Percentiles rank a stretch among this genome's conserved stretches.
These are phyloP conservation scores for Lithophane socia DNA, from an alignment of 2,888 invertebrate genomes.

Conservation along the genomic window DNA sequence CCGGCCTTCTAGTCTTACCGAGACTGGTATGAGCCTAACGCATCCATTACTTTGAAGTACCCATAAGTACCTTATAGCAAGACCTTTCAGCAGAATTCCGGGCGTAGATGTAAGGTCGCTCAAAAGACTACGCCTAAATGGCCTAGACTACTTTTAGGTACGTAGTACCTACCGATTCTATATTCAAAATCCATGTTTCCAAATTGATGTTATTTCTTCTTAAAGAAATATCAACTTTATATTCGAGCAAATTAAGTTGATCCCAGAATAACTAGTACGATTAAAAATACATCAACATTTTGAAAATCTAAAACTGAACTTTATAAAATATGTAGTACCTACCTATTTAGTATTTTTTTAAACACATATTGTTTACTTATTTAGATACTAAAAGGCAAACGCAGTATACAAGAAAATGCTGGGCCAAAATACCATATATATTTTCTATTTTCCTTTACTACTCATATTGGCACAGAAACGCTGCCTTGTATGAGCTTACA, in stretches of 20 bases:
- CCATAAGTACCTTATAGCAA: not conserved
- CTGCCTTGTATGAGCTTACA: slow-evolving; percentile 22
- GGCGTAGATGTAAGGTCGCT: too few relatives aligned
- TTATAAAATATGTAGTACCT: too few relatives aligned
- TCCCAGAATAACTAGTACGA: not conserved
- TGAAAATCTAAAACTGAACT: not conserved
- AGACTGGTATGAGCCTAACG: not conserved
- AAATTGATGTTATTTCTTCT: not conserved
- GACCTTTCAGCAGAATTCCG: not conserved
- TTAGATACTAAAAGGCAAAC: not conserved
- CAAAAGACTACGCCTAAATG: not conserved
- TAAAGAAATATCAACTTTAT: not conserved
- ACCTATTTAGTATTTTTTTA: too few relatives aligned
- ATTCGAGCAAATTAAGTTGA: not conserved
- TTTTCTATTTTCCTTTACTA: slow-evolving; percentile 15
- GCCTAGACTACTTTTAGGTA: not conserved
- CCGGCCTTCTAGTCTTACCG: not conserved
- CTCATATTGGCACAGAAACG: slow-evolving; percentile 23
- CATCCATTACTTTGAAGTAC: not conserved
- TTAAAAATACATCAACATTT: not conserved
- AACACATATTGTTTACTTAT: not conserved
- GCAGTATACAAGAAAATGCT: not conserved
- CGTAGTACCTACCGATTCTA: not conserved
- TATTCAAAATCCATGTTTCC: not conserved
- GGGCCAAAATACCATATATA: not conserved